phyloP scores from a whole-genome alignment of 1,140 invertebrate genomes.

The Myzus persicae region DNA sequence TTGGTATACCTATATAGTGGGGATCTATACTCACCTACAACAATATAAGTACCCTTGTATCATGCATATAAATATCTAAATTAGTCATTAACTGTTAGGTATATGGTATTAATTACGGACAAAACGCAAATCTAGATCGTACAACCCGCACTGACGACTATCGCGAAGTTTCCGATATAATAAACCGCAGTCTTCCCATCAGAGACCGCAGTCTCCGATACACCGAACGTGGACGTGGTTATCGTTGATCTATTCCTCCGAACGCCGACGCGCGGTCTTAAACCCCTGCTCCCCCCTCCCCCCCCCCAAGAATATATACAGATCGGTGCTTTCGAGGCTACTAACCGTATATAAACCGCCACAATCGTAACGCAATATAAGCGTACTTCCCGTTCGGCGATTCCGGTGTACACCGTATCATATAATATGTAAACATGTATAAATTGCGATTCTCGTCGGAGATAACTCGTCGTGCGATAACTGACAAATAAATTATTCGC shows the following conservation, averaged over 20 bases:
- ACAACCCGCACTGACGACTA: background rate
- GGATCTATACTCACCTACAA: no score
- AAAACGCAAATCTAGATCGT: background rate
- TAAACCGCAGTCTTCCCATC: no score
- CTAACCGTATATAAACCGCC: background rate
- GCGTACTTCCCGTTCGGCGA: background rate
- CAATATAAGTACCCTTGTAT: no score
- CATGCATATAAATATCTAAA: no score
- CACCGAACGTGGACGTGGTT: background rate
- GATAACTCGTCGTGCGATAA: background rate
- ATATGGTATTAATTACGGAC: no score
- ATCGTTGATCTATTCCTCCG: background rate
- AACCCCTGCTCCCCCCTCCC: no score
- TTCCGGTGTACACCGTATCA: background rate
- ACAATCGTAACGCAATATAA: background rate
- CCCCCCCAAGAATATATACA: background rate
- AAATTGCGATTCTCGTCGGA: background rate
- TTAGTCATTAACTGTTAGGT: no score
- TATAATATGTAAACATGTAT: no score
- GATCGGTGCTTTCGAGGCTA: background rate
- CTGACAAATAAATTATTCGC: conserved; percentile 10
- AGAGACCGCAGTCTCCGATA: background rate
- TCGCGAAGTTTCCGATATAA: no score
- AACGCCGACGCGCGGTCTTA: background rate
- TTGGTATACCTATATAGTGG: no score